Percentiles rank a stretch among this genome's conserved stretches.
Evolutionary conservation across 2,888 invertebrate species (phyloP).

Genomic region (Sclerodermus sp.): DNA sequence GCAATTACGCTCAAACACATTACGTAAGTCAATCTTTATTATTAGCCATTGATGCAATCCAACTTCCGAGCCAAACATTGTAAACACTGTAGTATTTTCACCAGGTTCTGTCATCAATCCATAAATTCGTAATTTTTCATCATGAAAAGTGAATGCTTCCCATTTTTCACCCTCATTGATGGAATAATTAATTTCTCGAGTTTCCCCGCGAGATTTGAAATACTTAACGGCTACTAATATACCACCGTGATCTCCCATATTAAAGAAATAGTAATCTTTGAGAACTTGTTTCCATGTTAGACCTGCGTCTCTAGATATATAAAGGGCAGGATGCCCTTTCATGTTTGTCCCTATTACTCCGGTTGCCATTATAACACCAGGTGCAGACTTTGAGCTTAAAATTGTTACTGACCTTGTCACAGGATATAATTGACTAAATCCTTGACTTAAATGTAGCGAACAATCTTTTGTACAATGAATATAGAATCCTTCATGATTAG

Average conservation of each 20-base stretch:
- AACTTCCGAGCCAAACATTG: slow-evolving; percentile 84
- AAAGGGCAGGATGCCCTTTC: slow-evolving; percentile 81
- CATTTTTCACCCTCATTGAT: slow-evolving; percentile 84
- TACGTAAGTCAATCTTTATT: slow-evolving; percentile 67
- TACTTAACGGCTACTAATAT: slow-evolving; percentile 83
- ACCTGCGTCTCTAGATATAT: slow-evolving; percentile 80
- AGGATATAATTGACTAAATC: slow-evolving; percentile 81
- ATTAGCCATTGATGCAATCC: slow-evolving; percentile 86
- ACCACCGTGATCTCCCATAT: slow-evolving; percentile 90
- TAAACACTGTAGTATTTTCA: slow-evolving; percentile 89
- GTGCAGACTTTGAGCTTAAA: slow-evolving; percentile 83
- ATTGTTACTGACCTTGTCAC: slow-evolving; percentile 79
- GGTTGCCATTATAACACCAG: slow-evolving; percentile 85
- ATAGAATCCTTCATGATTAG: slow-evolving; percentile 69
- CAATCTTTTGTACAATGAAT: slow-evolving; percentile 74
- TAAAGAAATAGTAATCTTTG: slow-evolving; percentile 81
- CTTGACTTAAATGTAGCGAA: slow-evolving; percentile 85
- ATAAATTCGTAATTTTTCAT: slow-evolving; percentile 78
- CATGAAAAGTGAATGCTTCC: slow-evolving; percentile 72
- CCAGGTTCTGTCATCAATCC: slow-evolving; percentile 92
- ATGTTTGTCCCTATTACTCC: slow-evolving; percentile 77
- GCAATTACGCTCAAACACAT: slow-evolving; percentile 65
- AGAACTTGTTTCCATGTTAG: slow-evolving; percentile 80
- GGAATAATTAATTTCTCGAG: slow-evolving; percentile 79
- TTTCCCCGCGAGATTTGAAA: slow-evolving; percentile 75